Percentiles rank a stretch among this genome's conserved stretches.
Evolutionary conservation across 1,140 invertebrate species (phyloP).

Genomic region (Drosophila ercepeae): DNA sequence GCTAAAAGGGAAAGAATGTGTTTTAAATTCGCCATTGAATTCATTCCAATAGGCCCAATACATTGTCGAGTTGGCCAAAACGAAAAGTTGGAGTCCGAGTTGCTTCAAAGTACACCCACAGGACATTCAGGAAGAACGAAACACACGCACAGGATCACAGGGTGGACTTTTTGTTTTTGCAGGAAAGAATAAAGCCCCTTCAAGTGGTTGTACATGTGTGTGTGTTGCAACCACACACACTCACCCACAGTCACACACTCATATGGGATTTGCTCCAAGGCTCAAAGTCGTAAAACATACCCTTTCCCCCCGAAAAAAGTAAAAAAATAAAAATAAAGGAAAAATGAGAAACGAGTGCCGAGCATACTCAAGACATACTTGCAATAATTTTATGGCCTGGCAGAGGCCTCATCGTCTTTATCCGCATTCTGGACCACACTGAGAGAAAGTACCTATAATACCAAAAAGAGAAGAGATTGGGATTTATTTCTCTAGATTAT

Average conservation of each 20-base stretch:
- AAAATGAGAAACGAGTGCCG: conserved; percentile 72
- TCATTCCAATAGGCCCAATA: conserved; percentile 44
- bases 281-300: conserved; percentile 76
- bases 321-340: conserved; percentile 12
- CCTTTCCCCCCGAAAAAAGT: conserved; percentile 43
- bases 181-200: conserved; percentile 76
- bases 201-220: conserved; percentile 63
- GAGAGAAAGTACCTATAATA: conserved; percentile 6
- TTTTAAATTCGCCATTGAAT: conserved; percentile 30
- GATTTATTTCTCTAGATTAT: no score
- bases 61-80: conserved; percentile 13
- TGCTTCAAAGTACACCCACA: conserved; percentile 25
- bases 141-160: conserved; percentile 53
- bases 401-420: conserved; percentile 53
- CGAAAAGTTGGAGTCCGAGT: conserved; percentile 29
- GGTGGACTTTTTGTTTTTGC: conserved; percentile 74
- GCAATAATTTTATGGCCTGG: conserved; percentile 79
- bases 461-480: background rate
- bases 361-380: conserved; percentile 80
- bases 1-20: background rate
- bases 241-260: no score
- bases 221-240: conserved; percentile 6
- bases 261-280: conserved; percentile 62
- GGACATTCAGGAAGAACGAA: conserved; percentile 43
- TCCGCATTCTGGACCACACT: conserved; percentile 28